Base-by-base conservation (phyloP, 2,113 vertebrate genomes). In the Oryzias javanicus region DNA sequence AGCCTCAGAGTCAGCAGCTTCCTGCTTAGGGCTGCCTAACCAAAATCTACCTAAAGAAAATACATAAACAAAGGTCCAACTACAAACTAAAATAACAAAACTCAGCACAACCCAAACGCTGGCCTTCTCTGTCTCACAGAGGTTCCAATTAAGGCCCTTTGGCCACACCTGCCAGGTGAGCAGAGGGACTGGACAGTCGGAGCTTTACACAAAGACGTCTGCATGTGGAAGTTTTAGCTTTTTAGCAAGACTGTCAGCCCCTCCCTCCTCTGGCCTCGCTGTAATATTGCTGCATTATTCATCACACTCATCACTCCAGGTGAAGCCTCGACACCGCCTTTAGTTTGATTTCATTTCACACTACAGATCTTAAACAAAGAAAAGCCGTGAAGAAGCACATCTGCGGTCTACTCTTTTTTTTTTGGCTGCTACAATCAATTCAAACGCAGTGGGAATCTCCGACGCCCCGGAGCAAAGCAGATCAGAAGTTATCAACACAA, bases 201-300 rank as follows among this genome's bases (percentile, higher is more conserved):
- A 35, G 10, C 8, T 35, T 35, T 12, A 10, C 8, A 12, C 7
- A 35, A 35, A 6, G 27, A 35, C 10, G 35, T 27, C 25, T 27
- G 25, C 25, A 27, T 35, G 35, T 35, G 35, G 8, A 35, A 35
- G 10, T 22, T 3, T 22, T 46, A 79, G 72, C 68, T 29, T 42
- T 49, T 42, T 58, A 59, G 49, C 75, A 82, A 75, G 61, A 69
- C 75, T 87, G 78, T 63, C 82, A 59, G 53, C 59, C 60, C 57
- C 56, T 2, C 10, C 25, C 35, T 60, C 61, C 41, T 60, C 13
- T 49, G 42, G 49, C 70, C 60, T 73, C 13, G 29, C 35, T 72
- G 58, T 49, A 5, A 55, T 70, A 70, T 70, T 14, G 76, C 82
- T 84, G 49, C 42, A 80, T 80, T 74, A 82, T 81, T 82, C 71